A percentile compares a stretch with the other conserved stretches of the same genome.
Evolutionary conservation across 2,797 vertebrate genomes (phyloP).

Genomic region (Platalea minor): DNA sequence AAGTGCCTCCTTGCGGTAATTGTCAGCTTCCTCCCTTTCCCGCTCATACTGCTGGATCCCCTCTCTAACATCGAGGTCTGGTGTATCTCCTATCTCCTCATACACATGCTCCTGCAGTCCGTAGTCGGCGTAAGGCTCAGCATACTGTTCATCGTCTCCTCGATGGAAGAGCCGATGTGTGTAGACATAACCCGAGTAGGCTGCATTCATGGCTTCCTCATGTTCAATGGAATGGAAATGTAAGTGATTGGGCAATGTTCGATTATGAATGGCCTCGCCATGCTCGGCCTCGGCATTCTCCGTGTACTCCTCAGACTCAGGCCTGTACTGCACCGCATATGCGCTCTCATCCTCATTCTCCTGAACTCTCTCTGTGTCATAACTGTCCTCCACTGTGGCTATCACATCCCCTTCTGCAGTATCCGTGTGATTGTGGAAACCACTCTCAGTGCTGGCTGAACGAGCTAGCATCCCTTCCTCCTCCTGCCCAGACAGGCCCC

Average conservation of each 20-base stretch:
- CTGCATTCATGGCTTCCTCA: conserved; percentile 82
- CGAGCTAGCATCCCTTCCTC: conserved; percentile 84
- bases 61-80: conserved; percentile 76
- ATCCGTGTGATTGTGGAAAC: conserved; percentile 95
- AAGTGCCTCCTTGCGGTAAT: conserved; percentile 88
- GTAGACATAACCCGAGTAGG: conserved; percentile 90
- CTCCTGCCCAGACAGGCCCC: conserved; percentile 75
- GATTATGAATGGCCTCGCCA: conserved; percentile 74
- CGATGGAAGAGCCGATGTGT: conserved; percentile 80
- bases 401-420: conserved; percentile 89
- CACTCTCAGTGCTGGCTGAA: conserved; percentile 93
- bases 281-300: conserved; percentile 89
- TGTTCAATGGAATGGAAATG: conserved; percentile 81
- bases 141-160: conserved; percentile 84
- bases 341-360: conserved; percentile 83
- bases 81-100: conserved; percentile 90
- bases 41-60: conserved; percentile 80
- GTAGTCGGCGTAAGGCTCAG: conserved; percentile 88
- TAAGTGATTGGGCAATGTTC: conserved; percentile 79
- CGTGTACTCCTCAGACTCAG: conserved; percentile 89
- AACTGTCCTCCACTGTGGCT: conserved; percentile 75
- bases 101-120: conserved; percentile 91
- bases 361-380: conserved; percentile 76
- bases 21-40: conserved; percentile 79
- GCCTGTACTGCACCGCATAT: conserved; percentile 82